Evolutionary conservation across 1,140 invertebrate genomes (phyloP).

Genomic region (Propsilocerus akamusi): DNA sequence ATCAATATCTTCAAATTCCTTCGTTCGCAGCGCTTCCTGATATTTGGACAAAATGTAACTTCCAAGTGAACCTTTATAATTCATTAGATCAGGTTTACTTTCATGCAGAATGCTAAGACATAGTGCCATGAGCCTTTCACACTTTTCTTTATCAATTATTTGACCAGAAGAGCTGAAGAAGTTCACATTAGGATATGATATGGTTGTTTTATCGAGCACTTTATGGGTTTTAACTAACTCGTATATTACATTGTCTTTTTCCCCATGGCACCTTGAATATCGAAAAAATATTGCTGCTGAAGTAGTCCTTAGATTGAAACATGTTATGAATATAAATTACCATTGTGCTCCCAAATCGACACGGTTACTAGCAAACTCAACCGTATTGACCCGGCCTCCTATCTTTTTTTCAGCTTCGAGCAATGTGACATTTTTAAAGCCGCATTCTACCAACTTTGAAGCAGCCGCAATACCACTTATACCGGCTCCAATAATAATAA

Average conservation of each 20-base stretch:
- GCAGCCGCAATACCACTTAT: conserved; percentile 36
- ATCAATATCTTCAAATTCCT: conserved; percentile 12
- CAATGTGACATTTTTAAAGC: conserved; percentile 30
- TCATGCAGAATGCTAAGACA: conserved; percentile 12
- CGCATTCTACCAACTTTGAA: conserved; percentile 28
- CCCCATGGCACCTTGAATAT: conserved; percentile 45
- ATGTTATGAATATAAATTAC: no score
- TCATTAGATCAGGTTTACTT: conserved; percentile 13
- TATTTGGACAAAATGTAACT: conserved; percentile 24
- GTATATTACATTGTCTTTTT: conserved; percentile 48
- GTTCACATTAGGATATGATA: conserved; percentile 14
- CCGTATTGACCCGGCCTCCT: conserved; percentile 44
- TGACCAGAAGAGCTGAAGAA: conserved; percentile 22
- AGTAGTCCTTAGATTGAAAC: no score
- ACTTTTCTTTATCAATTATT: conserved; percentile 15
- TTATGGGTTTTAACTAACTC: conserved; percentile 35
- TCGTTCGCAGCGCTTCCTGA: conserved; percentile 15
- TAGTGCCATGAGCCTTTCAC: conserved; percentile 13
- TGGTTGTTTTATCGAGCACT: conserved; percentile 24
- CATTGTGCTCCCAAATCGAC: conserved; percentile 72
- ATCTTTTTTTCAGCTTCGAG: conserved; percentile 49
- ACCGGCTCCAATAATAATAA: conserved; percentile 38
- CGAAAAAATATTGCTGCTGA: no score
- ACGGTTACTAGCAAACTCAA: conserved; percentile 33
- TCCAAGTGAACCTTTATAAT: conserved; percentile 23